phyloP scores from a whole-genome alignment of 2,888 invertebrate species.

The Drosophila meridionalis region DNA sequence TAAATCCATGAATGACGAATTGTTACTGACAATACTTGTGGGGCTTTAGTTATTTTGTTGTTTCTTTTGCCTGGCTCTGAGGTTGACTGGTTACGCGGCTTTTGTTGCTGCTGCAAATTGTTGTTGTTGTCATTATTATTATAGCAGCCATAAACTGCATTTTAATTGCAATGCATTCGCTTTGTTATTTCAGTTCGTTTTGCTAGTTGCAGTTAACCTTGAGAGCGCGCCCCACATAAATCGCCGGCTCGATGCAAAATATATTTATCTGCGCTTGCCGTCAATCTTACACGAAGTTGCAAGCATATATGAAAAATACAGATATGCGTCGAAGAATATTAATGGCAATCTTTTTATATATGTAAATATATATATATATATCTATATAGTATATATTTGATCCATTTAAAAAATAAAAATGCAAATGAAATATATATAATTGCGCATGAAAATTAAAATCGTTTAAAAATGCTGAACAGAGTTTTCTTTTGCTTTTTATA shows the following conservation, averaged over 20 bases:
- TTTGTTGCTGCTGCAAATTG: constrained; percentile 20
- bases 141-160: constrained; percentile 60
- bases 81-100: constrained; percentile 46
- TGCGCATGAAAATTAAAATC: constrained; percentile 43
- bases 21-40: constrained; percentile 50
- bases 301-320: background rate
- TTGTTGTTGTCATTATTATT: constrained; percentile 38
- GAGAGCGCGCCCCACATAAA: constrained; percentile 54
- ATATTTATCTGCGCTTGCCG: constrained; percentile 22
- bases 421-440: constrained; percentile 47
- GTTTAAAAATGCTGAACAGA: constrained; percentile 21
- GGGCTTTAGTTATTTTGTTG: constrained; percentile 31
- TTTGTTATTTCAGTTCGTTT: constrained; percentile 51
- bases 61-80: constrained; percentile 28
- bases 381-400: constrained; percentile 5
- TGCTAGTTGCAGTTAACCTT: constrained; percentile 52
- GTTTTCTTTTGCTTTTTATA: constrained; percentile 8
- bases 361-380: background rate
- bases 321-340: constrained; percentile 7
- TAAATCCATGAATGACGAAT: constrained; percentile 50
- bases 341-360: background rate
- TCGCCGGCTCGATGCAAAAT: constrained; percentile 32
- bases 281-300: constrained; percentile 17
- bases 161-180: constrained; percentile 71
- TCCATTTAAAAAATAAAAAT: constrained; percentile 36